Percentiles rank a stretch among this genome's conserved stretches.
Evolutionary conservation across 2,113 vertebrate species (phyloP).

Genomic region (Boulengeromyrus knoepffleri): DNA sequence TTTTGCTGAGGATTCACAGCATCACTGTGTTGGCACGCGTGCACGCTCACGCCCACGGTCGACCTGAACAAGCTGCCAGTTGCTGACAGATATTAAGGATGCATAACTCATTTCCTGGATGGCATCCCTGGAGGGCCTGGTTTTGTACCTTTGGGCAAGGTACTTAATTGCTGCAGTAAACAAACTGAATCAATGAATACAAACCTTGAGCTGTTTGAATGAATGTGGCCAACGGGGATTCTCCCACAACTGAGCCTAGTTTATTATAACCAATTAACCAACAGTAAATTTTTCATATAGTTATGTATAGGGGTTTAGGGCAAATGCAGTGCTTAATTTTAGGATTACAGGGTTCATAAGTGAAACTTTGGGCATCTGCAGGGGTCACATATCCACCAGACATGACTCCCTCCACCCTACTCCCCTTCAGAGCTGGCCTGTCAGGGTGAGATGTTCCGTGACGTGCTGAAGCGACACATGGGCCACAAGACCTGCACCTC

Average conservation of each 20-base stretch:
- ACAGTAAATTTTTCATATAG: not conserved
- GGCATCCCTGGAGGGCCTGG: not conserved
- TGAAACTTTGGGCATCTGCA: not conserved
- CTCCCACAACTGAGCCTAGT: not conserved
- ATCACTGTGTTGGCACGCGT: not conserved
- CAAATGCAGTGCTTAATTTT: not conserved
- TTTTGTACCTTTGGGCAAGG: not conserved
- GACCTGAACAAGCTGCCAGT: not conserved
- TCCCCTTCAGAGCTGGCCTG: slow-evolving; percentile 68
- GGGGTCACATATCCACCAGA: not conserved
- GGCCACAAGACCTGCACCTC: slow-evolving; percentile 71
- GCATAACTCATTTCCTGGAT: not conserved
- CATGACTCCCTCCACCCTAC: not conserved
- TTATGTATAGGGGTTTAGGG: not conserved
- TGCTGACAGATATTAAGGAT: not conserved
- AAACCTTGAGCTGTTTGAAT: not conserved
- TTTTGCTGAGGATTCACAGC: slow-evolving; percentile 8
- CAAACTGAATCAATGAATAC: not conserved
- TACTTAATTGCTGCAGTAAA: not conserved
- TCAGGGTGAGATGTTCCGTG: slow-evolving; percentile 78
- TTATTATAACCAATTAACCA: not conserved
- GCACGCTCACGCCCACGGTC: not conserved
- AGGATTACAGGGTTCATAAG: not conserved
- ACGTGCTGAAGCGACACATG: slow-evolving; percentile 79
- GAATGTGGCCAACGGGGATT: not conserved